Evolutionary conservation across 1,140 invertebrate species (phyloP).

Genomic region (Trichonephila clavata): DNA sequence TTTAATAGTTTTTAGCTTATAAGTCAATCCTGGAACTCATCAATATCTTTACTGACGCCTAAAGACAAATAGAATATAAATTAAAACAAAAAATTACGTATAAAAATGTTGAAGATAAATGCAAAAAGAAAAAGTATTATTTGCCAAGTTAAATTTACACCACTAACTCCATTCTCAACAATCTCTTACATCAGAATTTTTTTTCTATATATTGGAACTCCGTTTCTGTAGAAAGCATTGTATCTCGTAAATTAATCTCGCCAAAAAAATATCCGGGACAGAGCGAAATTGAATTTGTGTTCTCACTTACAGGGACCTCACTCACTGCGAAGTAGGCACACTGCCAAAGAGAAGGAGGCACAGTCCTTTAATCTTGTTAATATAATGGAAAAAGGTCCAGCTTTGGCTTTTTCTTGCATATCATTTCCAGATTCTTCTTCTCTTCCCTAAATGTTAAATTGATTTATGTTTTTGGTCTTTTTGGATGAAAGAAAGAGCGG

Average conservation of each 20-base stretch:
- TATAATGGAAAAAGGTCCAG: slow-evolving; percentile 47
- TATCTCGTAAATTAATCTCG: slow-evolving; percentile 46
- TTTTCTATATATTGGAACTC: background rate
- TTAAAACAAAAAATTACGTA: background rate
- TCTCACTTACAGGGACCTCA: slow-evolving; percentile 10
- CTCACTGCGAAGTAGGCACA: slow-evolving; percentile 21
- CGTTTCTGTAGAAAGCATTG: slow-evolving; percentile 2
- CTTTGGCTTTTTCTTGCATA: slow-evolving; percentile 24
- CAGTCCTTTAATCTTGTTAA: slow-evolving; percentile 55
- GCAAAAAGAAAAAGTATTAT: background rate
- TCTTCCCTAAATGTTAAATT: slow-evolving; percentile 47
- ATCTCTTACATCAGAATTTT: background rate
- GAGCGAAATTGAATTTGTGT: slow-evolving; percentile 33
- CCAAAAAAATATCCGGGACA: slow-evolving; percentile 18
- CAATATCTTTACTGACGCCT: no score
- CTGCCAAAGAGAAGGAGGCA: slow-evolving; percentile 23
- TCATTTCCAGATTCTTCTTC: slow-evolving; percentile 22
- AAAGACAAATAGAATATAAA: background rate
- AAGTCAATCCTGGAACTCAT: no score
- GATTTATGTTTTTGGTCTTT: slow-evolving; percentile 20
- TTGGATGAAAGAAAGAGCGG: background rate
- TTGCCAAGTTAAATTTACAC: slow-evolving; percentile 7
- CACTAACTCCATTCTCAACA: background rate
- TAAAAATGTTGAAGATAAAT: background rate
- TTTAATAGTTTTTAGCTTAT: no score